phyloP scores from a whole-genome alignment of 2,113 vertebrate genomes.

The Gymnarchus niloticus region DNA sequence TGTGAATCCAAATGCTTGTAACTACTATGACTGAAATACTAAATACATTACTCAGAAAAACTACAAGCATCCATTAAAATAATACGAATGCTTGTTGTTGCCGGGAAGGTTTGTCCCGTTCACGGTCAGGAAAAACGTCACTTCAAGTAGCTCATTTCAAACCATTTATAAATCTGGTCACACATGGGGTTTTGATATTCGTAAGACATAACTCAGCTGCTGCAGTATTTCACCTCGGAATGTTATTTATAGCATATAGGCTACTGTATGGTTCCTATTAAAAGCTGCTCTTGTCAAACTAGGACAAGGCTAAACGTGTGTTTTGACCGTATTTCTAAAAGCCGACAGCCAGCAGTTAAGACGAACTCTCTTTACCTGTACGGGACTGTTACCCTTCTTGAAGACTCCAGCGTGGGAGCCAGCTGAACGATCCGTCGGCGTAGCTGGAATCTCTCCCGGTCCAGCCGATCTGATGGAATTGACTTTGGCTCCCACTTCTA shows the following conservation, averaged over 20 bases:
- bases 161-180: no score
- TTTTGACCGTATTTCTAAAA: background rate
- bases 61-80: background rate
- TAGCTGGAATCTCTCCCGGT: conserved; percentile 69
- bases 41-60: background rate
- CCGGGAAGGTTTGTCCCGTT: no score
- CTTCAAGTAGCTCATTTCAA: background rate
- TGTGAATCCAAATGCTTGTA: background rate
- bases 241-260: no score
- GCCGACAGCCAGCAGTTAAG: background rate
- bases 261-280: no score
- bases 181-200: no score
- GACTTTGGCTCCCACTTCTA: conserved; percentile 74
- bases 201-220: no score
- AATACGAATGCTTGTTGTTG: background rate
- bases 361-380: conserved; percentile 65
- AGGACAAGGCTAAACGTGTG: background rate
- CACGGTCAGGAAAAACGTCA: background rate
- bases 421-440: conserved; percentile 72
- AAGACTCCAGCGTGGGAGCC: conserved; percentile 62
- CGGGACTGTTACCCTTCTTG: conserved; percentile 79
- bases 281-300: no score
- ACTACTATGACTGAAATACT: background rate
- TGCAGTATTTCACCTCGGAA: no score
- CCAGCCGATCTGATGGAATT: conserved; percentile 88